phyloP scores from a whole-genome alignment of 2,113 vertebrate genomes.

The Pipra filicauda region DNA sequence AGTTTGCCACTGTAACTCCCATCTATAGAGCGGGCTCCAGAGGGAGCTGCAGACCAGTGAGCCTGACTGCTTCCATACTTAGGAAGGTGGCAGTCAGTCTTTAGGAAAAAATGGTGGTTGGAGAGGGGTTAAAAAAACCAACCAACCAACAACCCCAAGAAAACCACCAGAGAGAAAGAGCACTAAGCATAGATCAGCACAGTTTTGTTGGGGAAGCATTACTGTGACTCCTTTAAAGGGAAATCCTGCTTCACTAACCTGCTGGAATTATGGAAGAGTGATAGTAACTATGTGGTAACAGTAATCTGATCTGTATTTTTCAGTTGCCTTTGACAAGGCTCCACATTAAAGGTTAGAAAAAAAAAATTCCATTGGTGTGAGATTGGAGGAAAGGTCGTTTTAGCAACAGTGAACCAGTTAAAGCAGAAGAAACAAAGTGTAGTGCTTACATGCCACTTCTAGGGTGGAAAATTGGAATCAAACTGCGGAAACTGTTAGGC shows the following conservation, averaged over 20 bases:
- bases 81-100: background rate
- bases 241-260: background rate
- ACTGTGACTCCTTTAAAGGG: background rate
- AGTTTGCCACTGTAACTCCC: background rate
- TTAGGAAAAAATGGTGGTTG: background rate
- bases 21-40: background rate
- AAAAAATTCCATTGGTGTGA: background rate
- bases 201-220: background rate
- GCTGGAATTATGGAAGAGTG: background rate
- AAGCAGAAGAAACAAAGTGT: background rate
- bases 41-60: background rate
- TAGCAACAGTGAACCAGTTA: background rate
- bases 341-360: background rate
- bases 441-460: background rate
- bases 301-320: background rate
- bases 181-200: background rate
- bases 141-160: background rate
- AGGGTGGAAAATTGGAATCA: background rate
- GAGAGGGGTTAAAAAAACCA: too few species aligned
- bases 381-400: background rate
- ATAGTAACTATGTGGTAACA: background rate
- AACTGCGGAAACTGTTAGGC: background rate
- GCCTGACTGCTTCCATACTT: background rate
- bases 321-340: background rate
- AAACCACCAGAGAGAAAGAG: fast-evolving